Conservation (phyloP, 1,140 invertebrate species). For the Drosophila pseudoananassae region DNA sequence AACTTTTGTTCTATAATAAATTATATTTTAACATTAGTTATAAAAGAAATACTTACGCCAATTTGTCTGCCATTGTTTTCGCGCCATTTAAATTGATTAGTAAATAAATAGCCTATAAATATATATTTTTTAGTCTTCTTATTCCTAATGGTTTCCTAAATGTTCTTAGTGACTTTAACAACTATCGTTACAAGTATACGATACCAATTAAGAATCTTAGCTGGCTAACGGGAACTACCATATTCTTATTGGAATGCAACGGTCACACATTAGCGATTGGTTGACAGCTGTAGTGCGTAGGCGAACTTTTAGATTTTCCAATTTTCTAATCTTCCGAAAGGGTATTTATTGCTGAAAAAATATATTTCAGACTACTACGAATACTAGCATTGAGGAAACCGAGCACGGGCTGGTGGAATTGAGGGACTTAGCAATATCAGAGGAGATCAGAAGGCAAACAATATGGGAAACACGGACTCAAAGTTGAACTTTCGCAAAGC, state of each 20-base stretch:
- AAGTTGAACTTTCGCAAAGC: constrained; percentile 99
- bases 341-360: constrained; percentile 35
- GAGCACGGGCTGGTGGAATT: constrained; percentile 47
- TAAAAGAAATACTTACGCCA: too few species aligned
- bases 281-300: constrained; percentile 52
- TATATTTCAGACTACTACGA: constrained; percentile 12
- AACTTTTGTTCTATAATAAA: too few species aligned
- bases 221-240: background rate
- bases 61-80: too few species aligned
- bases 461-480: constrained; percentile 98
- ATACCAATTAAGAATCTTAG: background rate
- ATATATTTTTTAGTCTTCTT: too few species aligned
- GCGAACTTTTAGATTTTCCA: constrained; percentile 63
- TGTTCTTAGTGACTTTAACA: background rate
- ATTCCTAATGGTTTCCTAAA: too few species aligned
- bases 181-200: background rate
- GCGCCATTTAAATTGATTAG: too few species aligned
- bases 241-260: constrained; percentile 1
- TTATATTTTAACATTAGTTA: too few species aligned
- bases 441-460: constrained; percentile 37
- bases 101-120: too few species aligned
- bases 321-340: constrained; percentile 26
- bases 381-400: constrained; percentile 42
- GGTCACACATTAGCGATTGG: constrained; percentile 21
- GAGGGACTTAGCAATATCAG: constrained; percentile 32